Base-by-base conservation (phyloP, 2,888 invertebrate genomes). In the Chrysodeixis includens region DNA sequence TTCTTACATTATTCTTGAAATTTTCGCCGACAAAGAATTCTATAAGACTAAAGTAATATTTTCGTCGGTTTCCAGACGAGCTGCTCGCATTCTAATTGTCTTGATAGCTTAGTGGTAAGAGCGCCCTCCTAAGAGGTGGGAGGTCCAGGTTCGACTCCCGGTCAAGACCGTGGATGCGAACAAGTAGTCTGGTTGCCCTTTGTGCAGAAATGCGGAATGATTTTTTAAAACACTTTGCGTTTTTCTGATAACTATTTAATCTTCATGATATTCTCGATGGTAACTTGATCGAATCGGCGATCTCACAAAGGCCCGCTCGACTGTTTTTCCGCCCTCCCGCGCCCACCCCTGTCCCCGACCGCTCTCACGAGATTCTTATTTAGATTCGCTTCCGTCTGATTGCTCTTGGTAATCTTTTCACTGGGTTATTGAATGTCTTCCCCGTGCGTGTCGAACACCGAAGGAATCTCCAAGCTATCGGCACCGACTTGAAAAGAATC, bases 331-430 rank as follows among this genome's bases (percentile, higher is more conserved):
- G n/a, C 90, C 90, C 87, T 84, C 85, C 84, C 83, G 82, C 81
- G 84, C 86, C 86, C 88, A 87, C 89, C 86, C 83, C 84, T 87
- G 84, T 88, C 85, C 87, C 91, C 91, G 88, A 88, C 90, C 92
- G 91, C 92, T 92, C 93, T 91, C 92, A 91, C 92, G 92, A 95
- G 95, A 95, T 95, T 95, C 94, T 94, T 95, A 95, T 95, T 95
- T 95, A 95, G 95, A 95, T 95, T 94, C 93, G 94, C 95, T 94
- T 95, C 94, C 94, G 93, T 93, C 94, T 95, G 95, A 95, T 95
- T 94, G 94, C 95, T 94, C 94, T 93, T 91, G 89, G 94, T 95
- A 94, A 95, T 95, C 94, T 95, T 95, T 95, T 93, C 94, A 92
- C 93, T 93, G 88, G 91, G 93, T 95, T 94, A 94, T 95, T 94